Percentiles rank a stretch among this genome's conserved stretches.
phyloP scores from a whole-genome alignment of 2,113 vertebrate genomes.

The Sakesphorus luctuosus region DNA sequence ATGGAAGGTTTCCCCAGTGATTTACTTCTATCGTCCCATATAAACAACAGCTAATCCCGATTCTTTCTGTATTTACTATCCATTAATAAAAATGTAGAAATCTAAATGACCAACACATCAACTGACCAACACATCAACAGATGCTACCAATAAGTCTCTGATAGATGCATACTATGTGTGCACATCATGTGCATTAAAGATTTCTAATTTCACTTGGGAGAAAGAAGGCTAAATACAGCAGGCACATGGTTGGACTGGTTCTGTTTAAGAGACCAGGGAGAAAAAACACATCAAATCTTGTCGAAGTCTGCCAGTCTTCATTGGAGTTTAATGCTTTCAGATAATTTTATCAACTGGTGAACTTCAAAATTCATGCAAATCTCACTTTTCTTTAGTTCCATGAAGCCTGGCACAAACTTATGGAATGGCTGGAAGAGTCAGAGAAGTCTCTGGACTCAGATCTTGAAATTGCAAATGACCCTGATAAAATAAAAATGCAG shows the following conservation, averaged over 20 bases:
- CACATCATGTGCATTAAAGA: not conserved
- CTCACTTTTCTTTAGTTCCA: conserved; percentile 84
- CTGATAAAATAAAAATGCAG: conserved; percentile 95
- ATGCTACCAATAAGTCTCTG: not conserved
- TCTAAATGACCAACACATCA: not conserved
- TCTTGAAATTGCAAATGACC: conserved; percentile 97
- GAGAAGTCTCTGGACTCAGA: conserved; percentile 92
- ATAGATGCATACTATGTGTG: not conserved
- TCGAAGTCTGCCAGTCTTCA: not conserved
- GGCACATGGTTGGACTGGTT: not conserved
- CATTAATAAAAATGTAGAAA: not conserved
- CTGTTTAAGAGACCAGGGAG: not conserved
- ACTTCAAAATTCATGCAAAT: not conserved
- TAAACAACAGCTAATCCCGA: not conserved
- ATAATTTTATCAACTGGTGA: not conserved
- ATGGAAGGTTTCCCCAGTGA: not conserved
- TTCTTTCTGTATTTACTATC: not conserved
- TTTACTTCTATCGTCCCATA: not conserved
- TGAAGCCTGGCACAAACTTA: conserved; percentile 95
- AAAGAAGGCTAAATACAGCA: not conserved
- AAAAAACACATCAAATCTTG: not conserved
- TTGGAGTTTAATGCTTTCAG: not conserved
- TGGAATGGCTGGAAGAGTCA: conserved; percentile 95
- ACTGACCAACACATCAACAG: not conserved
- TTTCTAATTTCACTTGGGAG: not conserved